Conservation (phyloP, 2,888 invertebrate genomes). For the Serripes groenlandicus region DNA sequence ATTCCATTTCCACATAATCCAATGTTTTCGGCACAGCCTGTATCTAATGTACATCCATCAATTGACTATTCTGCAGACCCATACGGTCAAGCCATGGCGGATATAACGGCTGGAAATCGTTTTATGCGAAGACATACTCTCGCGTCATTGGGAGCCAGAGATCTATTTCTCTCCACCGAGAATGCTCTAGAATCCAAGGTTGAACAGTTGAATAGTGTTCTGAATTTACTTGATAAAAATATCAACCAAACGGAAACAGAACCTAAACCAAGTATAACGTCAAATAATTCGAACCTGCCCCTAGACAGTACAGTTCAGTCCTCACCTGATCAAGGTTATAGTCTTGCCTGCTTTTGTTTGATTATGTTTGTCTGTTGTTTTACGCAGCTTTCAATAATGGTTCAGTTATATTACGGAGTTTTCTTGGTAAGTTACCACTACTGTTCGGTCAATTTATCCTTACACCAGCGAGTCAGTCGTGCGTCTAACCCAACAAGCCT, state of each 20-base stretch:
- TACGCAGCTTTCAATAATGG: too few relatives aligned
- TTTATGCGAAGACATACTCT: constrained; percentile 52
- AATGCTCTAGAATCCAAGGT: constrained; percentile 24
- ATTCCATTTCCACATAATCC: constrained; percentile 4
- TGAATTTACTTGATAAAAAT: constrained; percentile 43
- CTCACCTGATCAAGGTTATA: too few relatives aligned
- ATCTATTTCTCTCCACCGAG: background rate
- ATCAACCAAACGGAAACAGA: constrained; percentile 27
- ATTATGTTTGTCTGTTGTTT: too few relatives aligned
- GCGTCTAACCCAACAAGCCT: too few relatives aligned
- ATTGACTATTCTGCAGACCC: background rate
- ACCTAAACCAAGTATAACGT: background rate
- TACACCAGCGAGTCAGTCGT: too few relatives aligned
- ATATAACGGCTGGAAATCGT: background rate
- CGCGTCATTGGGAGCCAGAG: constrained; percentile 32
- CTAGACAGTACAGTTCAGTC: too few relatives aligned
- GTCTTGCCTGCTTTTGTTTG: too few relatives aligned
- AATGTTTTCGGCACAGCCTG: background rate
- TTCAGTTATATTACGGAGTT: too few relatives aligned
- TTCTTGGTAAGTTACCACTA: too few relatives aligned
- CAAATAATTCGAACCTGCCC: background rate
- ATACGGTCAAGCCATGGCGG: background rate
- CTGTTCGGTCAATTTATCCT: too few relatives aligned
- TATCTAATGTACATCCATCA: constrained; percentile 1
- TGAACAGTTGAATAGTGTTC: constrained; percentile 52